A percentile compares a stretch with the other conserved stretches of the same genome.
Conservation (phyloP, 2,888 invertebrate genomes). For the Stenotaenia linearis region DNA sequence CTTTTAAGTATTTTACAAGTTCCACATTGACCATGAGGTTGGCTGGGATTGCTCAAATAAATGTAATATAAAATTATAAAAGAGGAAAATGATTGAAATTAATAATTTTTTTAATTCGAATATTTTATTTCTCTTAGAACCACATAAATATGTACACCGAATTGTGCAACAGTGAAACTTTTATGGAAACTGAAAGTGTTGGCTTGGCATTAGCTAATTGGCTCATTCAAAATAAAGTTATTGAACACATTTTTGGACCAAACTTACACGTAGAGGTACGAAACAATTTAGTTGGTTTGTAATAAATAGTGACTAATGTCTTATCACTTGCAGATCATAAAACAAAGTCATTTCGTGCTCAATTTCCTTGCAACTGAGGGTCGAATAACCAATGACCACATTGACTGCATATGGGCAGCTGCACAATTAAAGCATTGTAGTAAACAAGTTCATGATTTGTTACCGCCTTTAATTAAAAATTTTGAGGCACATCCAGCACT, state of each 20-base stretch:
- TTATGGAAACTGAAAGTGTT: constrained; percentile 76
- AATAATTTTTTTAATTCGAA: background rate
- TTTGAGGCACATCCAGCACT: constrained; percentile 80
- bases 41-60: constrained; percentile 90
- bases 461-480: constrained; percentile 84
- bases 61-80: no score
- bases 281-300: background rate
- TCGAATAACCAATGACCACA: constrained; percentile 79
- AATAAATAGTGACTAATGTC: background rate
- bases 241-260: constrained; percentile 93
- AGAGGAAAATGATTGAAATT: background rate
- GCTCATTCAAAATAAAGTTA: constrained; percentile 81
- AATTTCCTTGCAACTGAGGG: constrained; percentile 90
- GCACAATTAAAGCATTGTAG: constrained; percentile 92
- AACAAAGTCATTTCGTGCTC: constrained; percentile 87
- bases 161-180: constrained; percentile 78
- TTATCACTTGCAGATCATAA: constrained; percentile 62
- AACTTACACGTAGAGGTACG: constrained; percentile 88
- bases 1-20: constrained; percentile 94
- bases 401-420: constrained; percentile 90
- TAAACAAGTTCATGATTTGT: constrained; percentile 82
- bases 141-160: constrained; percentile 89
- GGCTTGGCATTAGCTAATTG: constrained; percentile 80
- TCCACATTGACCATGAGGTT: constrained; percentile 88
- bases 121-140: constrained; percentile 42